phyloP scores from a whole-genome alignment of 2,888 invertebrate genomes.

The Acanthosepion lycidas region DNA sequence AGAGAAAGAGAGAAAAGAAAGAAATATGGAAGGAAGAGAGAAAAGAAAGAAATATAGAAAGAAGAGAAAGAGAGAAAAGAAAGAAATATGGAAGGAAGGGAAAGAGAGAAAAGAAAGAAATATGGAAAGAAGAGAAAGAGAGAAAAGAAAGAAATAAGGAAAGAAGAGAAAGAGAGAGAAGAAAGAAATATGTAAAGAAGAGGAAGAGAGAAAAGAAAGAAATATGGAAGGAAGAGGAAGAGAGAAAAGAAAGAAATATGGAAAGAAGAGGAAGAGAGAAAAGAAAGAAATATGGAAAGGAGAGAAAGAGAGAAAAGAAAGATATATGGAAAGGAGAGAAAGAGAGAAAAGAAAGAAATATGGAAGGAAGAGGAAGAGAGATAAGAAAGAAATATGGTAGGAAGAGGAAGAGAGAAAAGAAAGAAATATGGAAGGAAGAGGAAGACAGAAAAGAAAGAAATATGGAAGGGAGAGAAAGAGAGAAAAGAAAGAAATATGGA shows the following conservation, averaged over 20 bases:
- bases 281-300: no score
- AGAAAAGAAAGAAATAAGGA: not conserved
- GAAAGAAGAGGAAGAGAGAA: not conserved
- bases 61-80: not conserved
- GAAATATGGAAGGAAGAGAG: no score
- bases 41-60: not conserved
- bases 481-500: not conserved
- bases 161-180: not conserved
- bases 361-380: no score
- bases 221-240: no score
- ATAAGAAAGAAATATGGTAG: not conserved
- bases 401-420: not conserved
- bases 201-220: not conserved
- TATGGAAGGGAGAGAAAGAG: not conserved
- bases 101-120: not conserved
- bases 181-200: not conserved
- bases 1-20: not conserved
- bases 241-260: not conserved
- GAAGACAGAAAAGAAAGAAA: not conserved
- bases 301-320: not conserved
- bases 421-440: no score
- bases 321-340: not conserved
- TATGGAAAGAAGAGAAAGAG: not conserved
- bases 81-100: no score
- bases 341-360: not conserved